Base-by-base conservation (phyloP, 1,140 invertebrate genomes). In the Papilio polytes region DNA sequence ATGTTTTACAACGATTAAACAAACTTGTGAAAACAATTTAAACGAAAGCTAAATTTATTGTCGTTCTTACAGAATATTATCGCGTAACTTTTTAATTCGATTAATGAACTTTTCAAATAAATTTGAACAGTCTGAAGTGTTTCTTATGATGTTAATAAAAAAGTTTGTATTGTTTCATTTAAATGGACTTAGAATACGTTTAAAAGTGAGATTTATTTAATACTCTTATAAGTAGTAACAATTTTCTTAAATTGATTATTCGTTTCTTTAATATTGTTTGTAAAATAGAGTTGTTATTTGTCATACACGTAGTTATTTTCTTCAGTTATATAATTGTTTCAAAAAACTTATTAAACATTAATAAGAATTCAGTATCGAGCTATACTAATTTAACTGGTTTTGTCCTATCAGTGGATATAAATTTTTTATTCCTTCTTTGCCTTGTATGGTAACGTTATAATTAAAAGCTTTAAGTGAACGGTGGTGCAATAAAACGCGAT, bases 41-140 rank as follows among this genome's bases (percentile, higher is more conserved):
- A 70, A 70, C 63, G 22, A 31, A 70, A 70, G 63, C 22, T 13
- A 70, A 70, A 70, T 70, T 70, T 70, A 70, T 70, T 36, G 63
- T 70, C 63, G 31, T 63, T 66, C 22, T 70, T 70, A 26, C 13
- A 36, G 26, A 70, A 70, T 31, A 36, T 70, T 70, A 70, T 70
- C 63, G 31, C 26, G 63, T 22, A 56, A 51, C 81, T 18, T 78
- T 85, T 82, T 82, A 83, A 81, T 85, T 74, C 80, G 36, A 66
- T 70, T 31, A 4, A 74, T 81, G 9, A 85, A 85, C 80, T 84
- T 88, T 85, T 82, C 78, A 59, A 80, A 84, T 86, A 83, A 85
- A 86, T 84, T 72, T 83, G 56, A 83, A 81, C 80, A 78, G 76
- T 81, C 80, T 80, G 83, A 80, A 85, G 78, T 26, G 76, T 74